Evolutionary conservation across 2,888 invertebrate species (phyloP), one percentile per base, ranked within the genome.

Genomic region (Zeuzera pyrina): DNA sequence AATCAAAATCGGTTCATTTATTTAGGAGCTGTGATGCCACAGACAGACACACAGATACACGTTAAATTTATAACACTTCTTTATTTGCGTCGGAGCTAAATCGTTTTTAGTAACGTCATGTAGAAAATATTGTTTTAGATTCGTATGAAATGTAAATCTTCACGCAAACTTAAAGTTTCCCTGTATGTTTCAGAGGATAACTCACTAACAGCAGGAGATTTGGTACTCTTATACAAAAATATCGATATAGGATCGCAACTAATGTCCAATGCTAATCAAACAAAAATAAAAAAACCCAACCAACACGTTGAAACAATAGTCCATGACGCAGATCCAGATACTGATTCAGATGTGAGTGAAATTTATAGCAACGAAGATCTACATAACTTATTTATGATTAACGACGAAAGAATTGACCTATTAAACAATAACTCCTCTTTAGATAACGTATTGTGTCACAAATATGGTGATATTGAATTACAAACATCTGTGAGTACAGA

Each of bases 171-270:
- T n/a, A n/a, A n/a, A n/a, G n/a, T n/a, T 19, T 19, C 5, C 8
- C 19, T 19, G 8, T 19, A 21, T 34, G 10, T 52, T 54, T 10
- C 52, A 67, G 66, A 49, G 38, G 51, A 53, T 7, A 55, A 57
- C 22, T 39, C 56, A n/a, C 42, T 78, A 7, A 57, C 62, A 11
- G 51, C 68, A 8, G 58, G 59, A 35, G 79, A 83, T 43, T 52
- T 81, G 35, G 67, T 79, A 3, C 58, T 77, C 12, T 48, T 83
- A 4, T 79, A 79, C 44, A 68, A 77, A 55, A 83, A 83, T 42
- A 62, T 74, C 4, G 81, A 79, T 30, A 34, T 67, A 28, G 72
- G 63, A 2, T 60, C 65, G 4, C 66, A 64, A 32, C 52, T 70
- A 1, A 57, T 71, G 49, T 42, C 59, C 6, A 49, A 49, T 12